phyloP scores from a whole-genome alignment of 2,888 invertebrate genomes.

The Silvanus unidentatus region DNA sequence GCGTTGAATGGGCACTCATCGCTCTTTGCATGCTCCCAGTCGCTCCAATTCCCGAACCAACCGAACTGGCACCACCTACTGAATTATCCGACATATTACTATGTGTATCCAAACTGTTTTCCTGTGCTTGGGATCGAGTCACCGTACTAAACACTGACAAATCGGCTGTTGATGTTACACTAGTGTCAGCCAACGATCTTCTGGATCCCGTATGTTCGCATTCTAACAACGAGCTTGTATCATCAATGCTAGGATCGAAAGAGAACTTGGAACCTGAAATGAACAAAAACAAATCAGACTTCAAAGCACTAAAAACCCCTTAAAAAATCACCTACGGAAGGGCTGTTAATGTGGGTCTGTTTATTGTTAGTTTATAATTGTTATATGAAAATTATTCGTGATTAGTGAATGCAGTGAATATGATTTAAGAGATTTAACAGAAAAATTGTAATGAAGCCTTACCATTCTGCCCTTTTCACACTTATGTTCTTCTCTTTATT shows the following conservation, averaged over 20 bases:
- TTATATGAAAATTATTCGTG: no score
- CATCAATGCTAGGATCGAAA: conserved; percentile 60
- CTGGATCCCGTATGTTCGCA: conserved; percentile 61
- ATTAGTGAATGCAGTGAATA: no score
- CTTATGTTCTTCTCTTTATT: no score
- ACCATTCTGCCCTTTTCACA: no score
- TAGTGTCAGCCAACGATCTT: conserved; percentile 75
- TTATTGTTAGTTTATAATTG: no score
- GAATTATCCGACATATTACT: conserved; percentile 71
- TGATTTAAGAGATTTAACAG: no score
- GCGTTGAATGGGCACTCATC: conserved; percentile 56
- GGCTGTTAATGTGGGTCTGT: no score
- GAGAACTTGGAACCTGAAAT: conserved; percentile 58
- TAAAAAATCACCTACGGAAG: no score
- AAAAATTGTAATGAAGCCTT: no score
- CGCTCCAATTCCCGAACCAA: conserved; percentile 46
- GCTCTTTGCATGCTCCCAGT: conserved; percentile 49
- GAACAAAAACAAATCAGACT: no score
- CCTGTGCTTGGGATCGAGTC: conserved; percentile 66
- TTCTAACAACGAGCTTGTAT: conserved; percentile 62
- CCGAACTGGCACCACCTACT: conserved; percentile 51
- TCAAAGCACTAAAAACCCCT: no score
- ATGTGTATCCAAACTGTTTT: conserved; percentile 70
- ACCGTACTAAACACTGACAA: conserved; percentile 71
- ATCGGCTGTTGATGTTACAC: conserved; percentile 78